Conservation (phyloP, 1,140 invertebrate species). For the Drosophila pallidifrons region DNA sequence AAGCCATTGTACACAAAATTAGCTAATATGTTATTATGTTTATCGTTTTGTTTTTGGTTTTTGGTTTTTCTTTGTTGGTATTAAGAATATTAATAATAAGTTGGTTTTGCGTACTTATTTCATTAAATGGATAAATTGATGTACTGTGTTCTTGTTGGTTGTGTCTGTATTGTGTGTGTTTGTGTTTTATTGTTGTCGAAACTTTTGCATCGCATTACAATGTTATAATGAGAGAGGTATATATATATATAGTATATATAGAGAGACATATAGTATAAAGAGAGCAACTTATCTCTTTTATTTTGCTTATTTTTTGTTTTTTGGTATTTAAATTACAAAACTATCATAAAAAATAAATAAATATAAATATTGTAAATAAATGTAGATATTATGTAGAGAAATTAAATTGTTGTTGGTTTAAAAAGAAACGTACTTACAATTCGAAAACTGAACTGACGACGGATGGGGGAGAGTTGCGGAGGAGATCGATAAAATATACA, state of each 20-base stretch:
- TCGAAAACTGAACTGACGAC: conserved; percentile 82
- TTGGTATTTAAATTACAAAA: conserved; percentile 29
- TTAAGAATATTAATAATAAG: conserved; percentile 70
- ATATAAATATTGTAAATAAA: conserved; percentile 42
- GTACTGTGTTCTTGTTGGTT: conserved; percentile 38
- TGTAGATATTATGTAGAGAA: conserved; percentile 42
- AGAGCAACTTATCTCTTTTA: conserved; percentile 51
- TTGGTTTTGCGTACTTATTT: conserved; percentile 74
- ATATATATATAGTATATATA: conserved; percentile 63
- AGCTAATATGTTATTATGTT: conserved; percentile 80
- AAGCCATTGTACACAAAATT: conserved; percentile 83
- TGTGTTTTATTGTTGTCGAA: conserved; percentile 54
- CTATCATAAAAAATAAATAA: conserved; percentile 41
- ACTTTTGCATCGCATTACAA: conserved; percentile 84
- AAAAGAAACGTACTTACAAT: conserved; percentile 84
- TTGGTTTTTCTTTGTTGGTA: conserved; percentile 49
- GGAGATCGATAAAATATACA: conserved; percentile 31
- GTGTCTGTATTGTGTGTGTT: conserved; percentile 26
- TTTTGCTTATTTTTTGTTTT: conserved; percentile 51
- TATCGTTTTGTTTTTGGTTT: conserved; percentile 43
- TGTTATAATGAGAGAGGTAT: conserved; percentile 70
- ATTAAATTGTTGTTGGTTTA: conserved; percentile 57
- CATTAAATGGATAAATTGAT: conserved; percentile 70
- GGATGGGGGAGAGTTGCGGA: conserved; percentile 50
- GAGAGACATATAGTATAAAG: conserved; percentile 45